Evolutionary conservation across 1,140 invertebrate species (phyloP).

Genomic region (Habropoda laboriosa): DNA sequence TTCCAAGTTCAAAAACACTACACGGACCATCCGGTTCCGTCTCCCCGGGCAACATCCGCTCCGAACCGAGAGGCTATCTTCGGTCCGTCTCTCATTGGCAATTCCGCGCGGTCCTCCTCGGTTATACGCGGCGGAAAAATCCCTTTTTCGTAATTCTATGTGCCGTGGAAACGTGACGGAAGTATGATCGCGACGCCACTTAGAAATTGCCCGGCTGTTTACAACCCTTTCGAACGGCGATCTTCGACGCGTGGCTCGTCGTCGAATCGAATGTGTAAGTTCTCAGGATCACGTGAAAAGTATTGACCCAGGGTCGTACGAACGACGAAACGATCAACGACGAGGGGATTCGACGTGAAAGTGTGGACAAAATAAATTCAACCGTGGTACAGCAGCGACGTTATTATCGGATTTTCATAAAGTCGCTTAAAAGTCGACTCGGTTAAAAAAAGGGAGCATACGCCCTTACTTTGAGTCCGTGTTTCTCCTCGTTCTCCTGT

Average conservation of each 20-base stretch:
- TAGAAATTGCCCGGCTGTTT: conserved; percentile 56
- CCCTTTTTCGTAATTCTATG: conserved; percentile 50
- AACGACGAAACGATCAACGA: not conserved
- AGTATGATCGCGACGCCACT: conserved; percentile 56
- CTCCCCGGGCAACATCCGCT: too few relatives aligned
- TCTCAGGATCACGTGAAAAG: conserved; percentile 32
- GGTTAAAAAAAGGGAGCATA: conserved; percentile 51
- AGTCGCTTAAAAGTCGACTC: conserved; percentile 57
- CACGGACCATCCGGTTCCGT: conserved; percentile 11
- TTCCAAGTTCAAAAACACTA: conserved; percentile 32
- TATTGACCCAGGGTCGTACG: conserved; percentile 28
- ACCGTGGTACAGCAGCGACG: not conserved
- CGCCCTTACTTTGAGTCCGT: conserved; percentile 14
- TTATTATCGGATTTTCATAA: conserved; percentile 72
- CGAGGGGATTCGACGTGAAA: not conserved
- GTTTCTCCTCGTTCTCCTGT: too few relatives aligned
- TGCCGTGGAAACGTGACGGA: conserved; percentile 58
- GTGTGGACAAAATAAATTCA: conserved; percentile 46
- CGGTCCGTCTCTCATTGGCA: conserved; percentile 7
- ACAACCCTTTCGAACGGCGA: too few relatives aligned
- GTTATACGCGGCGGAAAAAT: conserved; percentile 51
- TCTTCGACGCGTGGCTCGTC: conserved; percentile 47
- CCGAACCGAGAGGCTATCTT: not conserved
- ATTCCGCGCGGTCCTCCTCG: conserved; percentile 9
- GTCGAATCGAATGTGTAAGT: conserved; percentile 31